These are phyloP conservation scores for Ennomos erosarius DNA, from an alignment of 2,888 invertebrate genomes.

Conservation along the genomic window DNA sequence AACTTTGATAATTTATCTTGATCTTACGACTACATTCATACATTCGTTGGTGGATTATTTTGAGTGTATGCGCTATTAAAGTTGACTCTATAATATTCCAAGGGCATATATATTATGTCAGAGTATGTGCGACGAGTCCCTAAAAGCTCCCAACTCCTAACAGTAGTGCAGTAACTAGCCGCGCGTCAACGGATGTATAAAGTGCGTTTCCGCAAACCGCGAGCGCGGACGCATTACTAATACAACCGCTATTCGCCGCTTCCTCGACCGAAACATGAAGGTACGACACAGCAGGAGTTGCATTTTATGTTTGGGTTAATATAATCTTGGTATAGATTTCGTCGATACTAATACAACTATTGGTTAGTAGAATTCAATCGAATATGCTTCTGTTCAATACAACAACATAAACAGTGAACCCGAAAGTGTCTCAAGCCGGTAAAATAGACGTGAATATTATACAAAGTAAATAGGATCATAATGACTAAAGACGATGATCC, in stretches of 20 bases:
- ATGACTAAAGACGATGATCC: conserved; percentile 9
- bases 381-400: not conserved
- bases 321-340: too few relatives aligned
- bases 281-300: conserved; percentile 10
- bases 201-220: conserved; percentile 52
- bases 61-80: too few relatives aligned
- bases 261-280: conserved; percentile 28
- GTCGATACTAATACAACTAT: too few relatives aligned
- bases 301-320: not conserved
- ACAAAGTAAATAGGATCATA: conserved; percentile 6
- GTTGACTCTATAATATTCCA: too few relatives aligned
- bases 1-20: too few relatives aligned
- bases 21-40: too few relatives aligned
- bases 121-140: too few relatives aligned
- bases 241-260: conserved; percentile 36
- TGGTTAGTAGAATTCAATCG: too few relatives aligned
- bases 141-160: conserved; percentile 22
- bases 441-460: conserved; percentile 1
- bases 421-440: not conserved
- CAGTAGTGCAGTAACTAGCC: conserved; percentile 17
- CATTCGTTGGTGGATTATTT: too few relatives aligned
- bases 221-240: conserved; percentile 54
- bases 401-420: not conserved
- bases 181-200: conserved; percentile 50
- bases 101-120: too few relatives aligned